These are phyloP conservation scores for Drosophila melanica DNA, from an alignment of 1,140 invertebrate genomes.

Conservation along the genomic window DNA sequence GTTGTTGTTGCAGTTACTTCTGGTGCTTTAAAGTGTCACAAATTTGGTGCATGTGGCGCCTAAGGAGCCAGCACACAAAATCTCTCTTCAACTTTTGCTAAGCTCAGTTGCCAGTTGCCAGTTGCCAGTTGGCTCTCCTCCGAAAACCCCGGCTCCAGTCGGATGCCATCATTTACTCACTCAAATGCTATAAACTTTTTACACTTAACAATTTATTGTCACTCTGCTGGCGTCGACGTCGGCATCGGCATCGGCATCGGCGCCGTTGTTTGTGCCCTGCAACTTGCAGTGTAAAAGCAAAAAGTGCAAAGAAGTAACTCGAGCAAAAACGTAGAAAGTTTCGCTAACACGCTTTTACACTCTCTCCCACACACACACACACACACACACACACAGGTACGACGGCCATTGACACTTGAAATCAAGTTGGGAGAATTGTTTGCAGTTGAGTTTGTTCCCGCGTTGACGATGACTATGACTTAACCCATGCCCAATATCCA, in stretches of 20 bases:
- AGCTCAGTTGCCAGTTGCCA: slow-evolving; percentile 27
- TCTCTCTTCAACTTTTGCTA: slow-evolving; percentile 52
- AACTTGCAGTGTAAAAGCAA: slow-evolving; percentile 21
- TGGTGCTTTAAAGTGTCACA: slow-evolving; percentile 39
- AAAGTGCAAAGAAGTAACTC: slow-evolving; percentile 61
- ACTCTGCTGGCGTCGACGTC: slow-evolving; percentile 46
- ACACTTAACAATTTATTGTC: slow-evolving; percentile 81
- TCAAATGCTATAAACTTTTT: slow-evolving; percentile 77
- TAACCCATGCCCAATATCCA: slow-evolving; percentile 24
- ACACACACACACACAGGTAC: slow-evolving; percentile 49
- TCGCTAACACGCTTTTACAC: slow-evolving; percentile 70
- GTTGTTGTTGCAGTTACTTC: slow-evolving; percentile 1
- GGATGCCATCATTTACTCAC: slow-evolving; percentile 69
- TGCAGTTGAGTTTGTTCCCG: slow-evolving; percentile 31
- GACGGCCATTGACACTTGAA: slow-evolving; percentile 66
- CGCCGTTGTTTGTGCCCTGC: slow-evolving; percentile 20
- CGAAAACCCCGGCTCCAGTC: too few species aligned
- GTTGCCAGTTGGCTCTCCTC: slow-evolving; percentile 12
- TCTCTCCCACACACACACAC: slow-evolving; percentile 47
- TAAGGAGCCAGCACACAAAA: slow-evolving; percentile 40
- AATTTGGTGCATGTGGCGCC: slow-evolving; percentile 40
- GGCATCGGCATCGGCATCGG: neutral
- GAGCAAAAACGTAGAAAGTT: slow-evolving; percentile 72
- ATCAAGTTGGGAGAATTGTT: slow-evolving; percentile 47
- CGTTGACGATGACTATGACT: slow-evolving; percentile 34